These are phyloP conservation scores for Caranx ignobilis DNA, from an alignment of 2,113 vertebrate genomes.

Conservation along the genomic window DNA sequence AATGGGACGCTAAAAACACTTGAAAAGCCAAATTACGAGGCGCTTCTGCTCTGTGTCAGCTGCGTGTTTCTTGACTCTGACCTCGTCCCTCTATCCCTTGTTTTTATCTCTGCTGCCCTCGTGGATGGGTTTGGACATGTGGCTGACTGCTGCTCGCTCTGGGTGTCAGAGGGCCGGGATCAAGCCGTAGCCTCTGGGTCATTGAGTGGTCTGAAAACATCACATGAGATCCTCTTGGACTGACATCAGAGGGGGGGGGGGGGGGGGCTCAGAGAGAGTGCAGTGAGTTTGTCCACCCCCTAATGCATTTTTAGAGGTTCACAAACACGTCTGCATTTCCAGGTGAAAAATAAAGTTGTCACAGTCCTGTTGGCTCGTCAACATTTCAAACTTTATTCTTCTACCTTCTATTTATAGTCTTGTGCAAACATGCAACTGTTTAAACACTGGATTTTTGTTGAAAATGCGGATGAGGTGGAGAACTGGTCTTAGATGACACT, in stretches of 20 bases:
- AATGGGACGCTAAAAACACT: slow-evolving; percentile 26
- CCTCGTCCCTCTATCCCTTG: neutral
- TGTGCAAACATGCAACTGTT: no score
- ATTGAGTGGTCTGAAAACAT: slow-evolving; percentile 38
- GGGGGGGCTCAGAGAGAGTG: neutral
- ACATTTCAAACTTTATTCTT: neutral
- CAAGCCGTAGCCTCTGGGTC: slow-evolving; percentile 26
- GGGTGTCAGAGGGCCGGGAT: neutral
- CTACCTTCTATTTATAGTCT: no score
- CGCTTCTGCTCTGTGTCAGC: neutral
- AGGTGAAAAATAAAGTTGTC: neutral
- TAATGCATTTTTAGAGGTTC: neutral
- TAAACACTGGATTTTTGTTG: no score
- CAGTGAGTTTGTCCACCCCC: neutral
- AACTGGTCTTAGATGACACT: no score
- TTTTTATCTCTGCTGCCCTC: slow-evolving; percentile 7
- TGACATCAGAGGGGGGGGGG: slow-evolving; percentile 19
- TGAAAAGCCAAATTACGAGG: neutral
- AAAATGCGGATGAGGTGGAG: no score
- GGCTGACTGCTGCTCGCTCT: slow-evolving; percentile 6
- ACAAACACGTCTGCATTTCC: neutral
- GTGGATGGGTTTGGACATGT: slow-evolving; percentile 5
- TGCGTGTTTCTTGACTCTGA: neutral
- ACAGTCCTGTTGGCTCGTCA: neutral
- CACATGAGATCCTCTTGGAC: slow-evolving; percentile 48